Percentiles rank a stretch among this genome's conserved stretches.
These are phyloP conservation scores for Trochalopteron elliotii DNA, from an alignment of 2,113 vertebrate species.

Conservation along the genomic window DNA sequence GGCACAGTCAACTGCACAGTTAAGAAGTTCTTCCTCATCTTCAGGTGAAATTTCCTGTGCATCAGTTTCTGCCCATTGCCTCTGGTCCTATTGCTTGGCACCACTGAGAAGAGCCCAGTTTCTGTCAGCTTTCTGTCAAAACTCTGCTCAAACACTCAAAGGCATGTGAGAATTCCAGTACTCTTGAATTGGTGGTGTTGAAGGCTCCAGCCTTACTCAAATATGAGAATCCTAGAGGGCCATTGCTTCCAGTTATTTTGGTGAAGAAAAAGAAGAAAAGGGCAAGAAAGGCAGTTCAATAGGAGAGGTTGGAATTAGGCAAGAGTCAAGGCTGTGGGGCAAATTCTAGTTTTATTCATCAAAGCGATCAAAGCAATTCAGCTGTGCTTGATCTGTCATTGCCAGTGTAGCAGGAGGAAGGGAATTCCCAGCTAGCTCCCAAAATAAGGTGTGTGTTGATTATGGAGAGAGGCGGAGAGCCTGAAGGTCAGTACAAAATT, in stretches of 20 bases:
- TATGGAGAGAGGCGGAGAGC: not conserved
- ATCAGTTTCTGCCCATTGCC: not conserved
- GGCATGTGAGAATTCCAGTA: not conserved
- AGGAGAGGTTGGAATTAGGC: not conserved
- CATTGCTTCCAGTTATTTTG: not conserved
- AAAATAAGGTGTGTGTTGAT: not conserved
- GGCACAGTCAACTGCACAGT: accelerated
- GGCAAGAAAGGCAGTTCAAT: not conserved
- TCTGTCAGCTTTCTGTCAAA: not conserved
- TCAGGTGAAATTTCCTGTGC: not conserved
- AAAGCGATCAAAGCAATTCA: not conserved
- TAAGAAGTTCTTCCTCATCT: not conserved
- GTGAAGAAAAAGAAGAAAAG: not conserved
- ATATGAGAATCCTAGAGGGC: not conserved
- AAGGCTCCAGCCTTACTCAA: not conserved
- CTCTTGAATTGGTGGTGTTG: not conserved
- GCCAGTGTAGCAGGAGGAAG: not conserved
- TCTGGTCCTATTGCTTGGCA: not conserved
- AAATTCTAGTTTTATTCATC: not conserved
- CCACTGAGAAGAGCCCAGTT: not conserved
- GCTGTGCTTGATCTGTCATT: slow-evolving; percentile 13
- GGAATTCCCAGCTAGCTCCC: not conserved
- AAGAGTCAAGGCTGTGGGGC: not conserved
- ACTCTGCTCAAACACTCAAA: not conserved
- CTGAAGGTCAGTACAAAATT: not conserved